Conservation (phyloP, 1,140 invertebrate species). For the Aphelenchoides besseyi region DNA sequence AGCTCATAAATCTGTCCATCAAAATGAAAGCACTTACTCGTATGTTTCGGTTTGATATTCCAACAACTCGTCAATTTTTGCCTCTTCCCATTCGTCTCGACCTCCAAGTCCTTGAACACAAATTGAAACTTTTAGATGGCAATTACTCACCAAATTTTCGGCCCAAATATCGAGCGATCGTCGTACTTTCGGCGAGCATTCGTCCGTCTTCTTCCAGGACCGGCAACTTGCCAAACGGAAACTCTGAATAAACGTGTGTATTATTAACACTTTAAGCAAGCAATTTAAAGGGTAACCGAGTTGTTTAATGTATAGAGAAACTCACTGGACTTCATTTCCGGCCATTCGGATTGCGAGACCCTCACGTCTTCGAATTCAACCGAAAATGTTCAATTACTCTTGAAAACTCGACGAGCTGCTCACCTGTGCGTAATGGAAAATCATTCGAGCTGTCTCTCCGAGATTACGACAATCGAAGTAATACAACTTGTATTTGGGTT, state of each 20-base stretch:
- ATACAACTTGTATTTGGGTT: constrained; percentile 47
- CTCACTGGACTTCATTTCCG: constrained; percentile 22
- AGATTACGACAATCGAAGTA: constrained; percentile 60
- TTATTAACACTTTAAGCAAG: too few relatives aligned
- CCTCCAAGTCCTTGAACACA: constrained; percentile 28
- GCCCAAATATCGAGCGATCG: constrained; percentile 57
- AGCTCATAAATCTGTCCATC: too few relatives aligned
- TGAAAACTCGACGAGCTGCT: background rate
- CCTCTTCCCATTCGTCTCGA: constrained; percentile 37
- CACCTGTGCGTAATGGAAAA: constrained; percentile 36
- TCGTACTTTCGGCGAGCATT: constrained; percentile 39
- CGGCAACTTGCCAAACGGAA: constrained; percentile 53
- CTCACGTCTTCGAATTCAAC: constrained; percentile 41
- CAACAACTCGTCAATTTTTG: constrained; percentile 33
- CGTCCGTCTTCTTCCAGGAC: constrained; percentile 60
- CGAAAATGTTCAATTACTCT: background rate
- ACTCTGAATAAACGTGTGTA: constrained; percentile 9
- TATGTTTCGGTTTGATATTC: constrained; percentile 2
- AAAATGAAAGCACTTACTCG: too few relatives aligned
- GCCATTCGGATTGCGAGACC: constrained; percentile 40
- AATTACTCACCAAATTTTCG: constrained; percentile 33
- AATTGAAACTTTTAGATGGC: background rate
- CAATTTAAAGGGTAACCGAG: too few relatives aligned
- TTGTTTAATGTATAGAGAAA: background rate
- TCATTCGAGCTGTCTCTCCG: constrained; percentile 45